These are phyloP conservation scores for Falco rusticolus DNA, from an alignment of 2,797 vertebrate genomes.

Conservation along the genomic window DNA sequence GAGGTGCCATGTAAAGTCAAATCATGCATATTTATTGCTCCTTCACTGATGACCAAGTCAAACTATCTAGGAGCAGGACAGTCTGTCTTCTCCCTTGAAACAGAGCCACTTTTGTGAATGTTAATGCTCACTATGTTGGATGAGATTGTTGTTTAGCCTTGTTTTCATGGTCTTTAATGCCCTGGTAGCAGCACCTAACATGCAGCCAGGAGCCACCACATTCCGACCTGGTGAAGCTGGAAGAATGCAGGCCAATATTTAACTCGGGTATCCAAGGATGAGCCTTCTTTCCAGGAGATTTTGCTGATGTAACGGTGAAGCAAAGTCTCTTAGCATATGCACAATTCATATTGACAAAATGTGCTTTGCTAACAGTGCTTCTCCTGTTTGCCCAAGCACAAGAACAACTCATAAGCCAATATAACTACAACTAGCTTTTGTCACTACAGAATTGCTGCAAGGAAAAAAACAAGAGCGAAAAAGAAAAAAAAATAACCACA, in stretches of 20 bases:
- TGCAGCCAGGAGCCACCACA: rapidly evolving
- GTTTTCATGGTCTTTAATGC: neutral
- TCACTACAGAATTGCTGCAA: neutral
- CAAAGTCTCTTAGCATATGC: neutral
- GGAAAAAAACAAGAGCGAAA: rapidly evolving
- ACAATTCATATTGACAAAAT: neutral
- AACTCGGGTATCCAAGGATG: neutral
- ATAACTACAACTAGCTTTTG: neutral
- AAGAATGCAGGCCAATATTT: neutral
- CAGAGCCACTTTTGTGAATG: neutral
- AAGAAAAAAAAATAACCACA: too few species aligned
- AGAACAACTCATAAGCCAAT: neutral
- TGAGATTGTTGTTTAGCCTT: neutral
- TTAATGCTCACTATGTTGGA: neutral
- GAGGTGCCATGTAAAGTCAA: neutral
- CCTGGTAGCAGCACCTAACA: neutral
- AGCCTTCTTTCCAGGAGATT: neutral
- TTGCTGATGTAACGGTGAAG: neutral
- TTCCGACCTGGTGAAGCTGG: neutral
- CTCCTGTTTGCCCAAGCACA: neutral
- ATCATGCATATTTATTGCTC: neutral
- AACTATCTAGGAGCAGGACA: neutral
- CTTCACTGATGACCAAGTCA: neutral
- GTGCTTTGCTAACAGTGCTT: neutral
- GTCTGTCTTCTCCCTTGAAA: neutral